Evolutionary conservation across 2,888 invertebrate species (phyloP), one percentile per base, ranked within the genome.

Genomic region (Anaspis maculata): DNA sequence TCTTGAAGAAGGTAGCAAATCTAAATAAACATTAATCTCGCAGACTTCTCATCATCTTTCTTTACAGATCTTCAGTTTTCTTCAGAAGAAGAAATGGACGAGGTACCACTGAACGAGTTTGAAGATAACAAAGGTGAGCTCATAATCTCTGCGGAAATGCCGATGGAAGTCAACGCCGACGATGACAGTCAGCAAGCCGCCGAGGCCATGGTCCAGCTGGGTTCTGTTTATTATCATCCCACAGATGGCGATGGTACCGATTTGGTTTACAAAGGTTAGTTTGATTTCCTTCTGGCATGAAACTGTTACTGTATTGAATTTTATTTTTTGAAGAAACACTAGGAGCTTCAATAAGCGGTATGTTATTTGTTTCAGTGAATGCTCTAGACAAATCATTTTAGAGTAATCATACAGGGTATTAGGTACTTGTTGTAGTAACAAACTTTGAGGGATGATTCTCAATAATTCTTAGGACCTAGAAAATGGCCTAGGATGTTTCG

Each of bases 151-250:
- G 69, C 71, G 0, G 69, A 72, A 46, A 56, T 63, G 46, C 45
- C 67, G 32, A 42, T 53, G 30, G 57, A 54, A 21, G 47, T 38
- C 6, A 56, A 48, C 12, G 59, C 58, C 14, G 61, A 62, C 38
- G 59, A 58, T 49, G 62, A 63, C 43, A 65, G 64, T 46, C 80
- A 79, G 55, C 83, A 83, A 53, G 83, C 76, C 1, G 81, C 79
- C 1, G 83, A 83, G 61, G 80, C 83, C 6, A 79, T 83, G 78
- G 82, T 83, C 23, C 82, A 83, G 57, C 68, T 84, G 22, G 72
- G 76, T 2, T 74, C 77, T 45, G 73, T 78, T 60, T 76, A 76
- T 34, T 80, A 74, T 59, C 79, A 79, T 57, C 70, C 61, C 32
- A 62, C 61, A 29, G 55, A 49, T 19, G 62, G 62, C 21, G 51